phyloP scores from a whole-genome alignment of 2,888 invertebrate species.

The Eretmocerus hayati region DNA sequence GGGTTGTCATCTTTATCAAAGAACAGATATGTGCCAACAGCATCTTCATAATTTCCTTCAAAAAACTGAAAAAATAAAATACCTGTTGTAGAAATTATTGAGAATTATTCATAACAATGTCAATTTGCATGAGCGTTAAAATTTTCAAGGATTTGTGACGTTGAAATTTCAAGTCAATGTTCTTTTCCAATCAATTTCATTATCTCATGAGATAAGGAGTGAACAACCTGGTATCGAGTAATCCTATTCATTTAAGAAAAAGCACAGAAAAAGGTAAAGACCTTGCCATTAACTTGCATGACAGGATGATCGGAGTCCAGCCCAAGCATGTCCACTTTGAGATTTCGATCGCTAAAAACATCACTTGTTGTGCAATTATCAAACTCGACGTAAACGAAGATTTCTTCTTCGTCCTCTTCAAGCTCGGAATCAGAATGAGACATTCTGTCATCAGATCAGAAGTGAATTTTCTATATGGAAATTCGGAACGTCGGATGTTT shows the following conservation, averaged over 20 bases:
- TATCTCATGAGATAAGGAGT: no score
- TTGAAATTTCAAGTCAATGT: no score
- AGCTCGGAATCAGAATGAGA: slow-evolving; percentile 28
- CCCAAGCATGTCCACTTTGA: slow-evolving; percentile 56
- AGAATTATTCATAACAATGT: background rate
- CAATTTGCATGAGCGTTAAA: background rate
- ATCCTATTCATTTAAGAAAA: background rate
- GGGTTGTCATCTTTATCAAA: slow-evolving; percentile 59
- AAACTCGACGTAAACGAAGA: slow-evolving; percentile 56
- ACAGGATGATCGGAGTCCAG: slow-evolving; percentile 57
- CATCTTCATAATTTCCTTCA: slow-evolving; percentile 61
- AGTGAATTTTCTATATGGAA: no score
- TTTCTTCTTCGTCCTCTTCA: slow-evolving; percentile 54
- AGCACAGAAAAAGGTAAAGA: no score
- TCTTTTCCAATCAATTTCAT: no score
- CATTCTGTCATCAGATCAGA: slow-evolving; percentile 15
- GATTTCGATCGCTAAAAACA: slow-evolving; percentile 49
- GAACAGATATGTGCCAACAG: slow-evolving; percentile 67
- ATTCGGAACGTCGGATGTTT: no score
- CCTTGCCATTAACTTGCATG: slow-evolving; percentile 62
- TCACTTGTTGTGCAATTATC: slow-evolving; percentile 48
- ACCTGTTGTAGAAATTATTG: background rate
- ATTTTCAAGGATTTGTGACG: no score
- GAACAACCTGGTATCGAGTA: no score
- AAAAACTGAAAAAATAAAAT: slow-evolving; percentile 36